Evolutionary conservation across 2,797 vertebrate species (phyloP).

Genomic region (Lates japonicus): DNA sequence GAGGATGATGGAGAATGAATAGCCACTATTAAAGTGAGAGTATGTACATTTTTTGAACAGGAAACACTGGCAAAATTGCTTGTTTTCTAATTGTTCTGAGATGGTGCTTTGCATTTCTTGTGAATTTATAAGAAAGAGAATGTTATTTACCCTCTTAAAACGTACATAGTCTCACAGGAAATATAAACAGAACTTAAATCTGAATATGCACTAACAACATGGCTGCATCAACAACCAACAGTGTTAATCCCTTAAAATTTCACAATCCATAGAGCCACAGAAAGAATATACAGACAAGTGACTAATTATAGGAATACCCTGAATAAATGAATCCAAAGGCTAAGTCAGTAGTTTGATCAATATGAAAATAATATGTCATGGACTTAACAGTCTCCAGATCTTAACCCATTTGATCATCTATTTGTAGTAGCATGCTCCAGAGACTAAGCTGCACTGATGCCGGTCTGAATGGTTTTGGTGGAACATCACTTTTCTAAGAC

Average conservation of each 20-base stretch:
- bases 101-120: no score
- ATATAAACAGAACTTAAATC: neutral
- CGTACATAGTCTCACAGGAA: no score
- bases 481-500: neutral
- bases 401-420: neutral
- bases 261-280: no score
- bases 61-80: no score
- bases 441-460: neutral
- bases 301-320: neutral
- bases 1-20: neutral
- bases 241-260: no score
- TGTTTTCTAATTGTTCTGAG: no score
- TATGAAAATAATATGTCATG: neutral
- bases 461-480: neutral
- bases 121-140: no score
- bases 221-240: no score
- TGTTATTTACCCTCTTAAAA: no score
- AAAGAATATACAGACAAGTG: slow-evolving; percentile 14
- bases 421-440: neutral
- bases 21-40: neutral
- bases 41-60: no score
- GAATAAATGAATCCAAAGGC: neutral
- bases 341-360: neutral
- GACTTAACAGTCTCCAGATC: neutral
- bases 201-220: neutral